Evolutionary conservation across 1,140 invertebrate species (phyloP), one percentile per base, ranked within the genome.

Genomic region (Gryon sp.): DNA sequence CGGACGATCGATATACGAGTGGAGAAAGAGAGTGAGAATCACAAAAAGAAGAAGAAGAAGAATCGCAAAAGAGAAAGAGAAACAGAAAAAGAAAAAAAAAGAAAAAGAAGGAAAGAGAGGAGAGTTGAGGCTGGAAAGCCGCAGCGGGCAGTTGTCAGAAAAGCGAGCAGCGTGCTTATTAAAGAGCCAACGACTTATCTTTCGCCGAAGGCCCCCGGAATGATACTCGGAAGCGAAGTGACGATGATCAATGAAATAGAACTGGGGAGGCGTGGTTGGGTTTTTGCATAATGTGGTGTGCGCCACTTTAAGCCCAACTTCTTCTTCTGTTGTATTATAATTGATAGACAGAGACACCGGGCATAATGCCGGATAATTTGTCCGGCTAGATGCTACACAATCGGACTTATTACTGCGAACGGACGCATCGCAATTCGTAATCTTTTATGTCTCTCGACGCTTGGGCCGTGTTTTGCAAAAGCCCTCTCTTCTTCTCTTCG

Each of bases 321-420:
- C n/a, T n/a, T n/a, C n/a, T n/a, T n/a, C n/a, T n/a, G 50, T 34
- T 20, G 66, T 46, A 15, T 38, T 43, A 80, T 86, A 87, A 88
- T 86, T 88, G 84, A 87, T 88, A 83, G 86, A 82, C 86, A 82
- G 85, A 83, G 84, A 83, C 79, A 80, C 68, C 80, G 74, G n/a
- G 82, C 70, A 88, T 87, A 87, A 88, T 87, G 81, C 83, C 46
- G 80, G 83, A 83, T 86, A 85, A 89, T 89, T 89, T 89, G 87
- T 88, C 83, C 86, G 74, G 78, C 80, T 84, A 82, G 80, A 74
- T 81, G 80, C 80, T 80, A 82, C 84, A 87, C 86, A 87, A 87
- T 88, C 86, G 76, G 85, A 88, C 86, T 87, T 88, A 87, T 88
- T 87, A 83, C 86, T 81, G 84, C 80, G 84, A 85, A 85, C 86